Conservation (phyloP, 2,888 invertebrate genomes). For the Smittia aterrima region DNA sequence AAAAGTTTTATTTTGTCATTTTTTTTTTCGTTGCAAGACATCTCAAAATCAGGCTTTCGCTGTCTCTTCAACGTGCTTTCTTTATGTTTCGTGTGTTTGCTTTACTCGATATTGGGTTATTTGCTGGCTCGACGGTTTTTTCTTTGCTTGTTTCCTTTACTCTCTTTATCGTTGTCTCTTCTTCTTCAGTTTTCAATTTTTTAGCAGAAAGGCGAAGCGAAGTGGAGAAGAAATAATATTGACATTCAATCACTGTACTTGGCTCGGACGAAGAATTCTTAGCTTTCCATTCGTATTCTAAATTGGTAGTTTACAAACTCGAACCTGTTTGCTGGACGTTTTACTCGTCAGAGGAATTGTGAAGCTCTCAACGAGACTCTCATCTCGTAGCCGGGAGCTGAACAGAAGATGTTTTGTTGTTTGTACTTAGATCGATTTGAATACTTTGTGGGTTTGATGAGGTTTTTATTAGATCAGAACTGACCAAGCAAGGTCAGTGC, state of each 20-base stretch:
- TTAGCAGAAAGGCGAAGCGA: not conserved
- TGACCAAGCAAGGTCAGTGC: too few relatives aligned
- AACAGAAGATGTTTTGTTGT: too few relatives aligned
- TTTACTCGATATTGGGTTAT: constrained; percentile 1
- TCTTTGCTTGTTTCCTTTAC: not conserved
- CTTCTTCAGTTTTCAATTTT: not conserved
- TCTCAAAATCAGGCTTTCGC: not conserved
- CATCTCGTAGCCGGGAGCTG: too few relatives aligned
- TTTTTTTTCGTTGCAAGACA: not conserved
- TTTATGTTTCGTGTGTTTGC: not conserved
- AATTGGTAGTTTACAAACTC: constrained; percentile 1
- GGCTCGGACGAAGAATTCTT: constrained; percentile 6
- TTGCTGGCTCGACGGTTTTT: constrained; percentile 4
- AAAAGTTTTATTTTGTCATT: not conserved
- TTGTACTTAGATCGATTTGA: too few relatives aligned
- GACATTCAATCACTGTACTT: constrained; percentile 23
- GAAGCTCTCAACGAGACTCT: too few relatives aligned
- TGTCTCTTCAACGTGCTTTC: not conserved
- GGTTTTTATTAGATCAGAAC: too few relatives aligned
- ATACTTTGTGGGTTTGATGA: too few relatives aligned
- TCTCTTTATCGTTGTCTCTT: not conserved
- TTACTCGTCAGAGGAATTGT: not conserved
- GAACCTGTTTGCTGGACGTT: constrained; percentile 7
- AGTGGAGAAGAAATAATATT: constrained; percentile 5
- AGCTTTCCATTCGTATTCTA: constrained; percentile 18